These are phyloP conservation scores for Chaetodon auriga DNA, from an alignment of 2,113 vertebrate species.

Conservation along the genomic window DNA sequence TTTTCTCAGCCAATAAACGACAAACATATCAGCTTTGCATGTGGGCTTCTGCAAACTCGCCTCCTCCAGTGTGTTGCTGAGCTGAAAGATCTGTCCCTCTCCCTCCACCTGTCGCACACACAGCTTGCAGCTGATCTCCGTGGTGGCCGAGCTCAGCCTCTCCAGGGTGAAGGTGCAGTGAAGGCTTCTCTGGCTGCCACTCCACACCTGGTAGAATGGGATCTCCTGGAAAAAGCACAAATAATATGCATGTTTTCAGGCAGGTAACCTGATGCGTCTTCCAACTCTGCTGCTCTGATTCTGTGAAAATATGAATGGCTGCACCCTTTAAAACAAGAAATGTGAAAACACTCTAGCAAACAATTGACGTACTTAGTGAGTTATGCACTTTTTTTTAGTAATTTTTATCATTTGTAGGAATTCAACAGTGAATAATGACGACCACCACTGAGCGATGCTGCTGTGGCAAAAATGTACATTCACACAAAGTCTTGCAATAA, in stretches of 20 bases:
- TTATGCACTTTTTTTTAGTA: neutral
- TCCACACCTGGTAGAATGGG: slow-evolving; percentile 96
- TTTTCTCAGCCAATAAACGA: neutral
- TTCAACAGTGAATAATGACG: neutral
- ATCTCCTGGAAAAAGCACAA: slow-evolving; percentile 87
- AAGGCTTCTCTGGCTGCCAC: slow-evolving; percentile 91
- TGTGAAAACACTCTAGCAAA: too few relatives aligned
- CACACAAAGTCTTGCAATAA: neutral
- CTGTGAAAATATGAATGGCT: neutral
- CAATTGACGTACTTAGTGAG: neutral
- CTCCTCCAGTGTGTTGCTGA: slow-evolving; percentile 89
- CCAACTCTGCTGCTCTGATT: neutral
- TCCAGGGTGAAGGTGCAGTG: slow-evolving; percentile 96
- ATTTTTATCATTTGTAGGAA: too few relatives aligned
- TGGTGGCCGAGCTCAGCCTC: slow-evolving; percentile 89
- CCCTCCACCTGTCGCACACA: slow-evolving; percentile 95
- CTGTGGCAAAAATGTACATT: neutral
- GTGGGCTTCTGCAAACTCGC: slow-evolving; percentile 32
- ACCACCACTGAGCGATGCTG: neutral
- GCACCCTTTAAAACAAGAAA: neutral
- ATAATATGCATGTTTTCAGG: neutral
- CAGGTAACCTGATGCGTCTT: neutral
- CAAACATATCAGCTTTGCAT: neutral
- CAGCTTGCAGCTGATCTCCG: slow-evolving; percentile 93
- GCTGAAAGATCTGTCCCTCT: slow-evolving; percentile 96